Evolutionary conservation across 1,140 invertebrate genomes (phyloP).

Genomic region (Solenopsis fugax): DNA sequence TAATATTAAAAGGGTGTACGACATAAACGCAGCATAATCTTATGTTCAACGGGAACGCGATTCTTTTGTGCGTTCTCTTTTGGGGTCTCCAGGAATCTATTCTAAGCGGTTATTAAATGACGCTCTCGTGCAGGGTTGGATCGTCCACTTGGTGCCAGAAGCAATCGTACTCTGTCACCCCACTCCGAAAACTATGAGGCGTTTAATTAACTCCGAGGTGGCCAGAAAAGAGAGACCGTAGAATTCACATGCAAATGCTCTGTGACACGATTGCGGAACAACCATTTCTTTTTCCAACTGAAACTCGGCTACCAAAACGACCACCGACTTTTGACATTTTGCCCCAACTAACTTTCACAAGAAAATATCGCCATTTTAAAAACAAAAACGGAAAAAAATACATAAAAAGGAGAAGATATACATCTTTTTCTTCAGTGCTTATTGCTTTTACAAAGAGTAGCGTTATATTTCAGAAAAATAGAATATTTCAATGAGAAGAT

Average conservation of each 20-base stretch:
- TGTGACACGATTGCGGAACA: constrained; percentile 67
- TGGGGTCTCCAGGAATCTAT: constrained; percentile 32
- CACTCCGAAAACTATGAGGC: constrained; percentile 81
- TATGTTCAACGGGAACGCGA: neutral
- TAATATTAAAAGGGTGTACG: constrained; percentile 11
- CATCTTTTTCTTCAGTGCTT: neutral
- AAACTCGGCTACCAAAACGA: constrained; percentile 61
- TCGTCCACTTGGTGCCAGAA: constrained; percentile 81
- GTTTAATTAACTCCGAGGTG: constrained; percentile 83
- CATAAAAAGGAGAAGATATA: neutral
- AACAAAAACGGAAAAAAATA: constrained; percentile 7
- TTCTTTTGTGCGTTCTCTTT: constrained; percentile 30
- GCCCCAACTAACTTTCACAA: constrained; percentile 50
- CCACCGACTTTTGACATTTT: constrained; percentile 26
- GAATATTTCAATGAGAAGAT: neutral
- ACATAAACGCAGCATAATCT: constrained; percentile 27
- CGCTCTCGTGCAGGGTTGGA: constrained; percentile 66
- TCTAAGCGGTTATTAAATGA: constrained; percentile 79
- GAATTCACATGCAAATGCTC: constrained; percentile 80
- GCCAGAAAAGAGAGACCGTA: constrained; percentile 66
- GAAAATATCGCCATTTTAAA: constrained; percentile 25
- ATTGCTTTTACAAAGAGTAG: neutral
- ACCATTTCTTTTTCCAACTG: constrained; percentile 71
- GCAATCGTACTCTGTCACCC: constrained; percentile 73
- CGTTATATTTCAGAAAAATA: neutral